phyloP scores from a whole-genome alignment of 2,113 vertebrate genomes.

The Nymphicus hollandicus region DNA sequence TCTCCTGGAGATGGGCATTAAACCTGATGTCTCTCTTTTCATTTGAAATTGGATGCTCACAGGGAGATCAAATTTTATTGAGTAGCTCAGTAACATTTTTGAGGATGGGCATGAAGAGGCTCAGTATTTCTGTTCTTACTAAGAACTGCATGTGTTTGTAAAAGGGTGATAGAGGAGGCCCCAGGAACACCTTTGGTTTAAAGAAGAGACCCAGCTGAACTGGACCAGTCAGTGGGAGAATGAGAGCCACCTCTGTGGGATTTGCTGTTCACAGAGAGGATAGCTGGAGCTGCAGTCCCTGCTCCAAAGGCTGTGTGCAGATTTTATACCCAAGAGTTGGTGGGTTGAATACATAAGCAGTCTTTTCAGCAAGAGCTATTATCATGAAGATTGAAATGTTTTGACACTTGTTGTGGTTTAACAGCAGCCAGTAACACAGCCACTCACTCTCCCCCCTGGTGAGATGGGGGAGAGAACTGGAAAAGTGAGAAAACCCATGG shows the following conservation, averaged over 20 bases:
- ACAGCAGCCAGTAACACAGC: neutral
- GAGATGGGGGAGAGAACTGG: neutral
- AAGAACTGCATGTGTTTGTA: neutral
- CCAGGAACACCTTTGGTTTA: neutral
- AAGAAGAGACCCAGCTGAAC: neutral
- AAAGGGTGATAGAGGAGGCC: too few relatives aligned
- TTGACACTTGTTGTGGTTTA: neutral
- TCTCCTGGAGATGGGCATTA: neutral
- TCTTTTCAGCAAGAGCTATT: neutral
- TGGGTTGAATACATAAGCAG: neutral
- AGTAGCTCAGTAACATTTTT: neutral
- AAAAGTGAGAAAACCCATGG: neutral
- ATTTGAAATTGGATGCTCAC: neutral
- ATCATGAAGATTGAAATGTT: neutral
- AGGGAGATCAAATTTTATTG: neutral
- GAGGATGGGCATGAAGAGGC: neutral
- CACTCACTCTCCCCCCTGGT: rapidly evolving
- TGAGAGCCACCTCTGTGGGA: rapidly evolving
- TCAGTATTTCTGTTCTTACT: neutral
- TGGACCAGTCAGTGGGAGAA: too few relatives aligned
- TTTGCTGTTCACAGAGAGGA: neutral
- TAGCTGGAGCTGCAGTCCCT: neutral
- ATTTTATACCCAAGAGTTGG: neutral
- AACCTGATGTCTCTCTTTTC: too few relatives aligned
- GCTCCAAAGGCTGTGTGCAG: neutral